phyloP scores from a whole-genome alignment of 2,888 invertebrate species.

The Anoplius nigerrimus region DNA sequence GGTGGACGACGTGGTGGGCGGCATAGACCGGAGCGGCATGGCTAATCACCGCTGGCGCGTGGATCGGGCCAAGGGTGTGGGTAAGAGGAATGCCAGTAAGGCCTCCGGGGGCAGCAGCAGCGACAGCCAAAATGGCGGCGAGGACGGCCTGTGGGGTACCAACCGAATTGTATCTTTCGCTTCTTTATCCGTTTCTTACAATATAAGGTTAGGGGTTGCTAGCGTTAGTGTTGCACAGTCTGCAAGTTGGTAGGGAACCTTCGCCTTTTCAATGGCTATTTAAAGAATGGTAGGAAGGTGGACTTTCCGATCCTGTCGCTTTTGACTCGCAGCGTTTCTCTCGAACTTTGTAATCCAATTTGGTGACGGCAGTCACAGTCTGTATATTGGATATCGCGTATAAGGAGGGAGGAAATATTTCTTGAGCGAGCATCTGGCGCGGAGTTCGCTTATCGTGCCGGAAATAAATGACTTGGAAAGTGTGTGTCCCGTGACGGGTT shows the following conservation, averaged over 20 bases:
- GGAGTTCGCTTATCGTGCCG: neutral
- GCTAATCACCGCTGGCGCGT: constrained; percentile 66
- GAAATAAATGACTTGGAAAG: neutral
- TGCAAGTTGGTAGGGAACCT: too few species aligned
- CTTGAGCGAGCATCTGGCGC: neutral
- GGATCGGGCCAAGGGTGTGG: constrained; percentile 66
- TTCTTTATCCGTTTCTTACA: too few species aligned
- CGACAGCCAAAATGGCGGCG: constrained; percentile 74
- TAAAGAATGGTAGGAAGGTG: too few species aligned
- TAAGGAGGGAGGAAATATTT: neutral
- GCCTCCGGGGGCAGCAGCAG: constrained; percentile 77
- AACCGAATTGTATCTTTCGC: too few species aligned
- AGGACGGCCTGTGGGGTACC: constrained; percentile 65
- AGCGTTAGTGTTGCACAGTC: too few species aligned
- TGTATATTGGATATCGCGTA: neutral
- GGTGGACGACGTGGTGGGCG: constrained; percentile 69
- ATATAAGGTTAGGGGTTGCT: too few species aligned
- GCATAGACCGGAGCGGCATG: constrained; percentile 60
- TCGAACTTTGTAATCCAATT: too few species aligned
- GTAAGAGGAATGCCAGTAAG: constrained; percentile 72
- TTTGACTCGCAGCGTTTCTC: too few species aligned
- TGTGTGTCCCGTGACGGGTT: too few species aligned
- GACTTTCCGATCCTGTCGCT: too few species aligned
- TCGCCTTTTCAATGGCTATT: too few species aligned
- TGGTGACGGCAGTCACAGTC: too few species aligned